A percentile compares a stretch with the other conserved stretches of the same genome.
Conservation (phyloP, 2,888 invertebrate species). For the Volucella zonaria region DNA sequence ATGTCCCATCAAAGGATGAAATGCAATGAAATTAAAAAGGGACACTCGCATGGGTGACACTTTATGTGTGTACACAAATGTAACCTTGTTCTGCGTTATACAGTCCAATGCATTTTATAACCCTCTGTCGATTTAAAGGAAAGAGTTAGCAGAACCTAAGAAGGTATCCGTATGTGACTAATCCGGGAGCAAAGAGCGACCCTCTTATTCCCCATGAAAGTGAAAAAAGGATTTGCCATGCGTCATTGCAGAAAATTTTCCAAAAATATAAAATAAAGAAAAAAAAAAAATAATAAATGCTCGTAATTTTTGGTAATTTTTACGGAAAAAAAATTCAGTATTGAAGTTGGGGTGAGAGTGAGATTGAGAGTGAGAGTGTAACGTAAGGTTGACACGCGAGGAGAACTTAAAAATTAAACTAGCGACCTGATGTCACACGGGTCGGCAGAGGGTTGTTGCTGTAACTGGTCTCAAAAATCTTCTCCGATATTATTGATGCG, state of each 20-base stretch:
- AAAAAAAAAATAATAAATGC: conserved; percentile 11
- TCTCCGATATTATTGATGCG: conserved; percentile 29
- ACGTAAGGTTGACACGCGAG: conserved; percentile 70
- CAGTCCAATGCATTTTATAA: conserved; percentile 77
- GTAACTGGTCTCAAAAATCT: conserved; percentile 37
- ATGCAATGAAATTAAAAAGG: conserved; percentile 40
- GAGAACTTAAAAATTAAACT: conserved; percentile 74
- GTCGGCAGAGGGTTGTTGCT: conserved; percentile 52
- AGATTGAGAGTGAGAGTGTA: conserved; percentile 32
- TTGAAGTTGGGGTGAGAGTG: conserved; percentile 20
- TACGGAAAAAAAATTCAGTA: conserved; percentile 74
- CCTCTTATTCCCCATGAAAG: conserved; percentile 25
- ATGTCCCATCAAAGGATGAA: conserved; percentile 60
- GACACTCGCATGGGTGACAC: conserved; percentile 59
- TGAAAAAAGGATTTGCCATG: conserved; percentile 69
- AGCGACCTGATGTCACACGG: conserved; percentile 68
- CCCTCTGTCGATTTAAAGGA: conserved; percentile 37
- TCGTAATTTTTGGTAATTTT: conserved; percentile 77
- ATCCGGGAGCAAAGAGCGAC: conserved; percentile 67
- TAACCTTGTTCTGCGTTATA: conserved; percentile 75
- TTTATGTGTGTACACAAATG: conserved; percentile 74
- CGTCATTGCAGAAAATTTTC: conserved; percentile 65
- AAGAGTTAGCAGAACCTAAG: conserved; percentile 59
- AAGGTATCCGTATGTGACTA: conserved; percentile 65
- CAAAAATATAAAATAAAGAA: conserved; percentile 40